A percentile compares a stretch with the other conserved stretches of the same genome.
Conservation (phyloP, 2,113 vertebrate genomes). For the Collichthys lucidus region DNA sequence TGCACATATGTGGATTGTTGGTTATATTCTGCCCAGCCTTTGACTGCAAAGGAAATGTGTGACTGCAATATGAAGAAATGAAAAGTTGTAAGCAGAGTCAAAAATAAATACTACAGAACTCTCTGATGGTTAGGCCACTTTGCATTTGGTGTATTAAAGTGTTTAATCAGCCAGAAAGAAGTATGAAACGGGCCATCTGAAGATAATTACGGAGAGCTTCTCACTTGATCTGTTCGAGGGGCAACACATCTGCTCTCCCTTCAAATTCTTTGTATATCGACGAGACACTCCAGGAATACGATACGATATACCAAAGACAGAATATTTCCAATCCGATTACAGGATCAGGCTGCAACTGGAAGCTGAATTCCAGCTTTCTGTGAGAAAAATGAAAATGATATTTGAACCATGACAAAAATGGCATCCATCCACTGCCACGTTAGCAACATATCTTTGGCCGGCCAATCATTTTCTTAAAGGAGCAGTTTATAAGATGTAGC, state of each 20-base stretch:
- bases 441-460: not conserved
- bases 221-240: not conserved
- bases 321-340: not conserved
- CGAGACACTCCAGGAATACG: too few relatives aligned
- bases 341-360: not conserved
- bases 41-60: not conserved
- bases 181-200: not conserved
- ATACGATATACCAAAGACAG: too few relatives aligned
- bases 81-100: not conserved
- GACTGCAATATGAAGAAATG: not conserved
- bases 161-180: not conserved
- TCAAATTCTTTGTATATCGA: not conserved
- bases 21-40: not conserved
- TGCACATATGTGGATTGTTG: not conserved
- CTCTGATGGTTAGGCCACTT: not conserved
- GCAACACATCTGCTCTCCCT: not conserved
- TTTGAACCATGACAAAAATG: not conserved
- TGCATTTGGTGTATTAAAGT: not conserved
- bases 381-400: not conserved
- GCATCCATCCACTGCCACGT: not conserved
- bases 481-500: too few relatives aligned
- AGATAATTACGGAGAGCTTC: conserved; percentile 1
- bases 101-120: not conserved
- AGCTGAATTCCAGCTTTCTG: not conserved
- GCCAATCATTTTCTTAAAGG: not conserved